Percentiles rank a stretch among this genome's conserved stretches.
Evolutionary conservation across 2,797 vertebrate genomes (phyloP).

Genomic region (Gymnothorax reevesii): DNA sequence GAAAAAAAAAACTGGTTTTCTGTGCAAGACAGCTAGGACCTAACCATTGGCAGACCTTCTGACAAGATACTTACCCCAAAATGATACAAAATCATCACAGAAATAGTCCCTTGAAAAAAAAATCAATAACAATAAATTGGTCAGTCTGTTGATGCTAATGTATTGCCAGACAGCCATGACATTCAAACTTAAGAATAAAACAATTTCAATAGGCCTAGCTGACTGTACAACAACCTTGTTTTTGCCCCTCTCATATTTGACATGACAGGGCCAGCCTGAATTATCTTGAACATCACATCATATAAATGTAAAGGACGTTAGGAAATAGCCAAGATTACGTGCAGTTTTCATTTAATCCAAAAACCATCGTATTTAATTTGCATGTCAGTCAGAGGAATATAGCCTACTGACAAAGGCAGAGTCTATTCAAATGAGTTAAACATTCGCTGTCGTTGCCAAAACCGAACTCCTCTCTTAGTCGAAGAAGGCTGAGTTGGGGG

Average conservation of each 20-base stretch:
- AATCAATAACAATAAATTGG: too few relatives aligned
- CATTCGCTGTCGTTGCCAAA: background rate
- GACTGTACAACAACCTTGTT: background rate
- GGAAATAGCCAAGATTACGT: background rate
- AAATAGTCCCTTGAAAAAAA: too few relatives aligned
- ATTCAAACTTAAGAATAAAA: background rate
- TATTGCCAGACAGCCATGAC: background rate
- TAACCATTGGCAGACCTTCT: too few relatives aligned
- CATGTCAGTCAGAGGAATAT: background rate
- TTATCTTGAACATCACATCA: background rate
- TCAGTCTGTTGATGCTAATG: background rate
- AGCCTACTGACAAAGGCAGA: too few relatives aligned
- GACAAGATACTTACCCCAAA: too few relatives aligned
- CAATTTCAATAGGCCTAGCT: background rate
- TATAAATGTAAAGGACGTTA: background rate
- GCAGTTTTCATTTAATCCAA: background rate
- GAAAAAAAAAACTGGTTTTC: too few relatives aligned
- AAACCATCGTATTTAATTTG: background rate
- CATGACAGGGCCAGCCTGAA: background rate
- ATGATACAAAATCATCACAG: too few relatives aligned
- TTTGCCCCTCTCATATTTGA: background rate
- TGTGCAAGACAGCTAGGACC: too few relatives aligned
- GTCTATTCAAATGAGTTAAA: too few relatives aligned
- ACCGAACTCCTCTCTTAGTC: background rate
- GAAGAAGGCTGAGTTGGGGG: background rate